phyloP scores from a whole-genome alignment of 1,140 invertebrate species.

The Lepeophtheirus salmonis region DNA sequence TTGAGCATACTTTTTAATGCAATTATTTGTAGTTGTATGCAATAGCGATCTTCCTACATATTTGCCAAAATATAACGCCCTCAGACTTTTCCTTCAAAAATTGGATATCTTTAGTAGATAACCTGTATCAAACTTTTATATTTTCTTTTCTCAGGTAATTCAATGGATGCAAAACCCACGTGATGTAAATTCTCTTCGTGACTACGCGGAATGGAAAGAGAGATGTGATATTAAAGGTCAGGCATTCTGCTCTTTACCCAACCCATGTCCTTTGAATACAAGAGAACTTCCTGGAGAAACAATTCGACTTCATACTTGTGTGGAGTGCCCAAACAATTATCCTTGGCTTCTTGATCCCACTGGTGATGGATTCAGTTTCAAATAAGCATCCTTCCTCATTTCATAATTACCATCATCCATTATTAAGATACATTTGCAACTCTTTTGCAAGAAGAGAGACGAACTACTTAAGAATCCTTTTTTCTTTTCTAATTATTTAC shows the following conservation, averaged over 20 bases:
- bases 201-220: conserved; percentile 87
- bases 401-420: too few species aligned
- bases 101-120: too few species aligned
- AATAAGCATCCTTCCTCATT: conserved; percentile 16
- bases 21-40: too few species aligned
- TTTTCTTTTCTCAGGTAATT: conserved; percentile 42
- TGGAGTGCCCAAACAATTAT: conserved; percentile 79
- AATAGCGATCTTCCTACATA: too few species aligned
- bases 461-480: too few species aligned
- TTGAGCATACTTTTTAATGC: conserved; percentile 7
- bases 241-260: conserved; percentile 72
- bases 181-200: conserved; percentile 57
- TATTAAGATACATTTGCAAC: too few species aligned
- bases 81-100: too few species aligned
- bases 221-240: conserved; percentile 85
- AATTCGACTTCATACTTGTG: conserved; percentile 75
- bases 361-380: conserved; percentile 64
- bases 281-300: conserved; percentile 78
- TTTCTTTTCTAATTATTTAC: too few species aligned
- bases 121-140: too few species aligned
- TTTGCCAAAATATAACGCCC: too few species aligned
- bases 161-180: conserved; percentile 95
- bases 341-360: conserved; percentile 83
- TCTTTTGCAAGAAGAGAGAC: too few species aligned
- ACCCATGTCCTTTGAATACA: conserved; percentile 69